phyloP scores from a whole-genome alignment of 2,888 invertebrate genomes.

The Dimorphilus gyrociliatus region DNA sequence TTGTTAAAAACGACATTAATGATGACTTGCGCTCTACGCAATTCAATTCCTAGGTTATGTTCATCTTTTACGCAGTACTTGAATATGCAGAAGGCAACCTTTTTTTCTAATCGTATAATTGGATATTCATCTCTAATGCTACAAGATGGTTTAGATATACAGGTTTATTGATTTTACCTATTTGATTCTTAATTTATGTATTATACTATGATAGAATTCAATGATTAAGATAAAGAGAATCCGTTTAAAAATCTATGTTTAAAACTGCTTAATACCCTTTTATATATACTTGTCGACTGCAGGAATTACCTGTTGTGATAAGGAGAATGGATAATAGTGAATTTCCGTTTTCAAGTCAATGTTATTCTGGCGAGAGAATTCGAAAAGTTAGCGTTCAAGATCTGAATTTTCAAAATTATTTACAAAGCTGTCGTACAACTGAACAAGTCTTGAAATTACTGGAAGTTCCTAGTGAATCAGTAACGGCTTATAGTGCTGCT shows the following conservation, averaged over 20 bases:
- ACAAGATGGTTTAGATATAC: constrained; percentile 51
- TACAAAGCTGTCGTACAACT: constrained; percentile 14
- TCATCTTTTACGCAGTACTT: too few relatives aligned
- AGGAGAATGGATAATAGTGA: constrained; percentile 31
- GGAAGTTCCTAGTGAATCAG: constrained; percentile 40
- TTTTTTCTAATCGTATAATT: constrained; percentile 35
- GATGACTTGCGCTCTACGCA: too few relatives aligned
- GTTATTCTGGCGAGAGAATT: constrained; percentile 9
- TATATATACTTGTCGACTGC: too few relatives aligned
- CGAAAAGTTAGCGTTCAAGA: constrained; percentile 13
- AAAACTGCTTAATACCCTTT: too few relatives aligned
- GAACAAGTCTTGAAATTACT: constrained; percentile 34
- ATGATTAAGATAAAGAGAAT: too few relatives aligned
- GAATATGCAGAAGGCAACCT: too few relatives aligned
- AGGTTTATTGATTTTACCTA: too few relatives aligned
- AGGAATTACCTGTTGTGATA: constrained; percentile 52
- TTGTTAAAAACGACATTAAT: too few relatives aligned
- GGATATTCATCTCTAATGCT: constrained; percentile 45
- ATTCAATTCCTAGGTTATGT: too few relatives aligned
- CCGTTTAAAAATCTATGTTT: too few relatives aligned
- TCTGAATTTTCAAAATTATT: constrained; percentile 10
- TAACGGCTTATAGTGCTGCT: constrained; percentile 28
- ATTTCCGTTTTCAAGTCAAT: constrained; percentile 11
- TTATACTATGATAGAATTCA: too few relatives aligned
- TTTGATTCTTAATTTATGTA: too few relatives aligned